Evolutionary conservation across 2,113 vertebrate species (phyloP), one percentile per base, ranked within the genome.

Genomic region (Erinaceus europaeus): DNA sequence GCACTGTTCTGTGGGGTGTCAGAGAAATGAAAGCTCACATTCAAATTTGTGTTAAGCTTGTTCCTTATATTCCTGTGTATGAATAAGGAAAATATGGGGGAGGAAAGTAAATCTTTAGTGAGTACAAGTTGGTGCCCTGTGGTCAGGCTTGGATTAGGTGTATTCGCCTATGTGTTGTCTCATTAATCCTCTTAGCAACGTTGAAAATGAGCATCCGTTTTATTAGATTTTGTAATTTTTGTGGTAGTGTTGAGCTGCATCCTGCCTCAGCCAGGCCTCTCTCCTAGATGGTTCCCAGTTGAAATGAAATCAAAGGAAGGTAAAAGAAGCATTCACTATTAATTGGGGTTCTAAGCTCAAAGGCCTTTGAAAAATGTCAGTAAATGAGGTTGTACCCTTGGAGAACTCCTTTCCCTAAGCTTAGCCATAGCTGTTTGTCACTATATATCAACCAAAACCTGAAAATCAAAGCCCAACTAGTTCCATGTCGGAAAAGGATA

Each of bases 31-130:
- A 75, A 73, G 52, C 17, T 3, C 42, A 23, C 21, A 46, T 52
- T 90, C 61, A 85, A 17, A 10, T 88, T 52, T 80, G 27, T n/a
- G 18, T 21, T 82, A 48, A 38, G 27, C 72, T 90, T 72, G 64
- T 68, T 74, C 44, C 55, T 73, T 34, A 46, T 9, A 61, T 25
- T 86, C 69, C 71, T 53, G 34, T 53, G 36, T 68, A 34, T 29
- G n/a, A 23, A 29, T 82, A 77, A 29, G 3, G 42, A 73, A 59
- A 20, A 65, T 20, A 25, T 8, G 10, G 12, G 17, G 4, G 17
- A 32, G 52, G 12, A 13, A 32, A 55, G 32, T 46, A 53, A 68
- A 25, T 14, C 29, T 27, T 40, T 32, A 67, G 23, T 25, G 15
- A 48, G 32, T n/a, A 50, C 17, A 20, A 40, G 18, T n/a, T 64